Evolutionary conservation across 1,140 invertebrate genomes (phyloP).

Genomic region (Daktulosphaira vitifoliae): DNA sequence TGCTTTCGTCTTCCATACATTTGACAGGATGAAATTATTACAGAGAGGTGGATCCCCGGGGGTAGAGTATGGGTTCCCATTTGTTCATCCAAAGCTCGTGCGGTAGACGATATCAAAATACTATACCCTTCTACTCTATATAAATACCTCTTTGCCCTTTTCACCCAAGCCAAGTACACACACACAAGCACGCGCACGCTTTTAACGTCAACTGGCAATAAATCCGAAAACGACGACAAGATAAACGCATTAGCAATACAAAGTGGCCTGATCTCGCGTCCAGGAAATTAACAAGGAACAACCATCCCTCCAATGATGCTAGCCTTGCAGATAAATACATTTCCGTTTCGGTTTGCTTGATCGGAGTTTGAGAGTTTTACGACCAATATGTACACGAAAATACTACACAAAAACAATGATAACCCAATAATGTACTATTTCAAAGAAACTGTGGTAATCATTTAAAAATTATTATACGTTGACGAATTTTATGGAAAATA

Average conservation of each 20-base stretch:
- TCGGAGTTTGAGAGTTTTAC: neutral
- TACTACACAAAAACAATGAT: no score
- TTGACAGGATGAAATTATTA: conserved; percentile 32
- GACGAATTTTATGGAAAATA: no score
- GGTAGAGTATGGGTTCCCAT: conserved; percentile 1
- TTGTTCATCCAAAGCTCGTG: neutral
- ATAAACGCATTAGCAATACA: conserved; percentile 32
- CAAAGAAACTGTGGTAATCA: no score
- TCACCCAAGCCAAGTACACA: neutral
- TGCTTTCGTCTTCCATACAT: neutral
- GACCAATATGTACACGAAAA: no score
- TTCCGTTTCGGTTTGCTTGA: neutral
- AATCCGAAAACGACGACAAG: conserved; percentile 31
- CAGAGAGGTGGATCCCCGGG: conserved; percentile 22
- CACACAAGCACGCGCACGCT: neutral
- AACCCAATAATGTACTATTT: no score
- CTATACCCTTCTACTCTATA: no score
- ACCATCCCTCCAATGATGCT: conserved; percentile 1
- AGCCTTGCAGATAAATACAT: conserved; percentile 2
- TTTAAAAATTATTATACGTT: no score
- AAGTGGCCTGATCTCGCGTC: conserved; percentile 17
- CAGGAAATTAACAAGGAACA: conserved; percentile 28
- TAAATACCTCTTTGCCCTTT: no score
- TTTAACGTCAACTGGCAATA: conserved; percentile 30
- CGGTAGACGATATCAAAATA: neutral